Evolutionary conservation across 2,113 vertebrate species (phyloP).

Genomic region (Carassius gibelio): DNA sequence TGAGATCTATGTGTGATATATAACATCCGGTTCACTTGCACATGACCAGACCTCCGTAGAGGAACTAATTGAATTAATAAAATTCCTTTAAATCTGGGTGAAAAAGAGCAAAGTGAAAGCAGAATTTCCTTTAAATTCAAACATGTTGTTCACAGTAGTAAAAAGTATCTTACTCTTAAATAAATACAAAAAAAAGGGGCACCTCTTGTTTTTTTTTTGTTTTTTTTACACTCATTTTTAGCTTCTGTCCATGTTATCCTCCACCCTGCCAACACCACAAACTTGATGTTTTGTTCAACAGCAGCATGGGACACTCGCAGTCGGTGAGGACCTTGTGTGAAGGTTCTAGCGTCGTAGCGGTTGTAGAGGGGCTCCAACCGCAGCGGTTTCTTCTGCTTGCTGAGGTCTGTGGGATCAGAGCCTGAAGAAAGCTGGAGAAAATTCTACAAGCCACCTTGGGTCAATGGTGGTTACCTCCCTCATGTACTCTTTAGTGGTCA

Average conservation of each 20-base stretch:
- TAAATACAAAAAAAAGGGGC: not conserved
- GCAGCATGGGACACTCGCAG: not conserved
- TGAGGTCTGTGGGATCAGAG: slow-evolving; percentile 94
- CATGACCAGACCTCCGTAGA: not conserved
- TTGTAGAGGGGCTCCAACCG: slow-evolving; percentile 94
- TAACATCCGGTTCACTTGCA: not conserved
- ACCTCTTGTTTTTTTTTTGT: not conserved
- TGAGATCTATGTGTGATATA: not conserved
- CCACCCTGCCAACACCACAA: not conserved
- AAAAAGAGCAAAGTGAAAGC: not conserved
- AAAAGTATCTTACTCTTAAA: not conserved
- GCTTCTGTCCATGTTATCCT: not conserved
- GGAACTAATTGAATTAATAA: slow-evolving; percentile 21
- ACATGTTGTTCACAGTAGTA: not conserved
- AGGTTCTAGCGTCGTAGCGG: slow-evolving; percentile 84
- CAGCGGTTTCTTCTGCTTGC: slow-evolving; percentile 99
- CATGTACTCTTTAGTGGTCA: slow-evolving; percentile 99
- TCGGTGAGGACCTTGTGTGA: not conserved
- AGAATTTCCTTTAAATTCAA: not conserved
- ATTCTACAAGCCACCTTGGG: slow-evolving; percentile 96
- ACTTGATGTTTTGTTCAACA: not conserved
- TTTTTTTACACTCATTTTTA: not conserved
- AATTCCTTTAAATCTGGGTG: not conserved
- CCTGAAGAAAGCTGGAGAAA: slow-evolving; percentile 98
- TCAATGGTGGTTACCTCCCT: slow-evolving; percentile 97